phyloP scores from a whole-genome alignment of 2,797 vertebrate species.

The Rhinichthys osculus region DNA sequence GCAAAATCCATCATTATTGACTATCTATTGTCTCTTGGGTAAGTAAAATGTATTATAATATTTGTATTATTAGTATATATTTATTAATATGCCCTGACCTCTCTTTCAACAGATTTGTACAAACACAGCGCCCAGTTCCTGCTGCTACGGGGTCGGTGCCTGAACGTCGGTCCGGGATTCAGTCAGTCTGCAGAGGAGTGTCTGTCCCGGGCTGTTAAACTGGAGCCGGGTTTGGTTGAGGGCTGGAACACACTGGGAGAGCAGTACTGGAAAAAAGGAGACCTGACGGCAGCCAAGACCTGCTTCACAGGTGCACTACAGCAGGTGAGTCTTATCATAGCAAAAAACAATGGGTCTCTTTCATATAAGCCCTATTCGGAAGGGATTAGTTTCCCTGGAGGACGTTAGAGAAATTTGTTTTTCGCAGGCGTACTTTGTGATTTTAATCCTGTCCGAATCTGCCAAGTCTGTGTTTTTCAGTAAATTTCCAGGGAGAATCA shows the following conservation, averaged over 20 bases:
- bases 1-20: neutral
- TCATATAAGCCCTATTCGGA: neutral
- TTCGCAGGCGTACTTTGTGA: neutral
- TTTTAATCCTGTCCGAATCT: neutral
- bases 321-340: constrained; percentile 74
- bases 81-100: neutral
- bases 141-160: constrained; percentile 85
- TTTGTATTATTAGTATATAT: neutral
- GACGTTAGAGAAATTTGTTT: neutral
- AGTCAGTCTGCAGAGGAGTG: constrained; percentile 82
- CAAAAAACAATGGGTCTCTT: neutral
- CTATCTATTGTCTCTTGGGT: neutral
- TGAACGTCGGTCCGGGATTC: constrained; percentile 83
- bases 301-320: constrained; percentile 90
- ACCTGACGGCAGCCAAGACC: constrained; percentile 84
- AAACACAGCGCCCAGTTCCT: constrained; percentile 81
- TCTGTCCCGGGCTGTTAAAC: constrained; percentile 89
- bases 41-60: neutral
- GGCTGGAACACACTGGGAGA: constrained; percentile 93
- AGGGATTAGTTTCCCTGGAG: neutral
- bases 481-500: neutral
- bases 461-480: neutral
- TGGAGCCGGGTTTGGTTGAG: constrained; percentile 87
- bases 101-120: constrained; percentile 71
- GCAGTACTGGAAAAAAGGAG: constrained; percentile 93